A percentile compares a stretch with the other conserved stretches of the same genome.
These are phyloP conservation scores for Entomobrya proxima DNA, from an alignment of 2,888 invertebrate genomes.

Conservation along the genomic window DNA sequence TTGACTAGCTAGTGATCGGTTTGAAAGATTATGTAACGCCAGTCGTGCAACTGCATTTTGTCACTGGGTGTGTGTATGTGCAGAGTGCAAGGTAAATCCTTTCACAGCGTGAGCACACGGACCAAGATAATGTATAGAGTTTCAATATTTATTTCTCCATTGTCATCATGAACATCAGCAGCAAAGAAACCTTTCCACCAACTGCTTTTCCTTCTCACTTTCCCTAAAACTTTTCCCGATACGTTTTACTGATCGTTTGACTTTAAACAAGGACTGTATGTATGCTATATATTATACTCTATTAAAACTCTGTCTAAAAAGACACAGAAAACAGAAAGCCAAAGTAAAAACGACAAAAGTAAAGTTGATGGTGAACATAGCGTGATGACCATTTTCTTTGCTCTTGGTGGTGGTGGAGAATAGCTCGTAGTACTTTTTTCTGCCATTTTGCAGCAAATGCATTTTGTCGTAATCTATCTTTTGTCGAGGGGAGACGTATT, in stretches of 20 bases:
- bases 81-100: not conserved
- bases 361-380: not conserved
- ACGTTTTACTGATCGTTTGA: slow-evolving; percentile 7
- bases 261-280: not conserved
- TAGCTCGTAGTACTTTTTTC: not conserved
- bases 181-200: not conserved
- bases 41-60: slow-evolving; percentile 68
- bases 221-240: not conserved
- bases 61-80: slow-evolving; percentile 33
- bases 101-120: slow-evolving; percentile 8
- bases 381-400: not conserved
- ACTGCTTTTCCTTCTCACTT: not conserved
- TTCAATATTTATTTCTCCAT: slow-evolving; percentile 69
- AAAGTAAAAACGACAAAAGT: not conserved
- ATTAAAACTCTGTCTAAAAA: not conserved
- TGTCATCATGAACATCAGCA: not conserved
- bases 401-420: not conserved
- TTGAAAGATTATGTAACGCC: slow-evolving; percentile 67
- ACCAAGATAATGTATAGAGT: slow-evolving; percentile 38
- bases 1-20: slow-evolving; percentile 66
- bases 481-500: not conserved
- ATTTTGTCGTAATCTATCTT: not conserved
- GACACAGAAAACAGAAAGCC: slow-evolving; percentile 20
- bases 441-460: not conserved
- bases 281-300: not conserved